Evolutionary conservation across 2,888 invertebrate species (phyloP).

Genomic region (Idaea biselata): DNA sequence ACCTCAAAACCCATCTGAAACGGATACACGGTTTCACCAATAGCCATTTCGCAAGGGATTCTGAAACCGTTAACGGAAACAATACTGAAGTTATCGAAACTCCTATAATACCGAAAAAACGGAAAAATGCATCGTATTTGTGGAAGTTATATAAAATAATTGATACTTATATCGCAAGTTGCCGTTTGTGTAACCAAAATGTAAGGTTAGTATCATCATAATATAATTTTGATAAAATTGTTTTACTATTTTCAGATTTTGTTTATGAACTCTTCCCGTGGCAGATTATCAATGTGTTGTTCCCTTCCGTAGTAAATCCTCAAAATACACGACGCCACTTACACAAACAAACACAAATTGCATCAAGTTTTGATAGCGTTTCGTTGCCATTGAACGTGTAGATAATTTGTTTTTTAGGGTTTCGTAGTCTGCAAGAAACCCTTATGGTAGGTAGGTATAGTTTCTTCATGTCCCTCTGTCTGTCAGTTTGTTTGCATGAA

Average conservation of each 20-base stretch:
- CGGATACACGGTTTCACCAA: background rate
- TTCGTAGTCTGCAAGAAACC: too few species aligned
- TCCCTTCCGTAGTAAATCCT: too few species aligned
- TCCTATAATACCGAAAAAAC: background rate
- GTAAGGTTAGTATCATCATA: background rate
- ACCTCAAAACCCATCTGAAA: background rate
- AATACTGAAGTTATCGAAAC: background rate
- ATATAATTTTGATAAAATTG: background rate
- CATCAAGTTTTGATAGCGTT: too few species aligned
- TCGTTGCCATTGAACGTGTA: too few species aligned
- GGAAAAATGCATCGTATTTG: background rate
- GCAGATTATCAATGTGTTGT: too few species aligned
- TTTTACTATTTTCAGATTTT: background rate
- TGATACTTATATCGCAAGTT: conserved; percentile 1
- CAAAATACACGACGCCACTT: too few species aligned
- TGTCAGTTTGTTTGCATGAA: too few species aligned
- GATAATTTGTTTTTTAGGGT: too few species aligned
- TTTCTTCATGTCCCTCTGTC: too few species aligned
- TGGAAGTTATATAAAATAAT: background rate
- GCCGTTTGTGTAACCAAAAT: background rate
- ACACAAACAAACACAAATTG: too few species aligned
- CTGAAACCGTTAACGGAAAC: background rate
- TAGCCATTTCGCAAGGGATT: background rate
- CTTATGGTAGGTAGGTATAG: too few species aligned
- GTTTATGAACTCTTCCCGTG: too few species aligned